Evolutionary conservation across 1,140 invertebrate genomes (phyloP), one percentile per base, ranked within the genome.

Genomic region (Cryptotermes secundus): DNA sequence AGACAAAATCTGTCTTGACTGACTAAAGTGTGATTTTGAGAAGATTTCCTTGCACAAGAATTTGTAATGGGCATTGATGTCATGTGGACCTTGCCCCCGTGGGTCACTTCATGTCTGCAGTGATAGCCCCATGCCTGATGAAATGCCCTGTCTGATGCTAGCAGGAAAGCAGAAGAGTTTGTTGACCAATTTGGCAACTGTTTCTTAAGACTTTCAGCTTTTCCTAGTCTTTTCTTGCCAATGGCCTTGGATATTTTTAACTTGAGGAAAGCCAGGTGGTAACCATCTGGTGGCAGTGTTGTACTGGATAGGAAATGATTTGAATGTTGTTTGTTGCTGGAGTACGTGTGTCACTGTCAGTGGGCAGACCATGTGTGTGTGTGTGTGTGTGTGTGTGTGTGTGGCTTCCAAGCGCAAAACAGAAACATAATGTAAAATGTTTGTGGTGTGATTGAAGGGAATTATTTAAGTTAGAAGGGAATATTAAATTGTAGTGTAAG

Each of bases 231-330:
- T 31, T 72, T 72, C 59, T 72, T 72, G 59, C 31, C 59, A 16
- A 31, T 72, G 59, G 59, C 59, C 59, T 72, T 72, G 59, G n/a
- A 16, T 72, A 3, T 72, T 72, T 72, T 72, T 72, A 72, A 72
- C 59, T 26, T 72, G n/a, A 72, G n/a, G 59, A 16, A 31, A n/a
- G 59, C n/a, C 59, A 72, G 59, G 59, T 72, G 59, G 59, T 7
- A n/a, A n/a, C 59, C 59, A 72, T 72, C 59, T 72, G 59, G 59
- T 31, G 59, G 59, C 59, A n/a, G 59, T 72, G n/a, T 72, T 31
- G 59, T 72, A 16, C 26, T 14, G 31, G 26, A 72, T 9, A n/a
- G 59, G 3, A 31, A 72, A 16, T 59, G 53, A 19, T 59, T 59
- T 26, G 53, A 26, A n/a, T 31, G 59, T 31, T 72, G 59, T 31